Base-by-base conservation (phyloP, 2,888 invertebrate genomes). In the Deilephila elpenor region DNA sequence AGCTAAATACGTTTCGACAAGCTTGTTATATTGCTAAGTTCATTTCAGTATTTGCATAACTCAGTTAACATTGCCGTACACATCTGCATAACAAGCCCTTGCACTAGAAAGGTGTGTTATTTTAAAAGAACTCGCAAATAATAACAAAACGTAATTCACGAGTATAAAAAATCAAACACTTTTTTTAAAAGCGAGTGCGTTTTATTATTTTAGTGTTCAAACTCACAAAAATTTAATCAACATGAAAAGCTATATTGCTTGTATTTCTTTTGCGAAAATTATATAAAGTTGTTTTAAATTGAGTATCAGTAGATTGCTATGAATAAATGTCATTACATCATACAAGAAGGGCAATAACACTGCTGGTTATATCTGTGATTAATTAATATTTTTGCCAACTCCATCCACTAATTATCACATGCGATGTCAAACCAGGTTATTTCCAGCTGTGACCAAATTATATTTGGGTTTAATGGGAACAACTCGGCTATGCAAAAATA, bases 41-140 rank as follows among this genome's bases (percentile, higher is more conserved):
- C 44, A 70, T 70, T 44, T 70, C 25, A 51, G 29, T 51, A 70
- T 70, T 70, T 70, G 51, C 70, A 70, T 44, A 70, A 44, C 44
- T n/a, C 70, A 19, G 44, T 70, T 29, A 70, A 70, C 17, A 51
- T 25, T 51, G 51, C 19, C 20, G 11, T 51, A 25, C 70, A 70
- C 44, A 70, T 51, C 44, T 70, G 70, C 70, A 70, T 51, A 62
- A 62, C 61, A 34, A 32, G 19, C 32, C 17, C 29, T 29, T 17
- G 29, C 60, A 60, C 29, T 29, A 17, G 5, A 17, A 60, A 60
- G 60, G 60, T 60, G 25, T 25, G 60, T 60, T 60, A 25, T 60
- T 60, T 25, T 25, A 29, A 29, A 25, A 25, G 17, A 29, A 14
- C 60, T 60, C 14, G 14, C 29, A 60, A 25, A 32, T 8, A 14